These are phyloP conservation scores for Lipotes vexillifer DNA, from an alignment of 2,113 vertebrate genomes.

Conservation along the genomic window DNA sequence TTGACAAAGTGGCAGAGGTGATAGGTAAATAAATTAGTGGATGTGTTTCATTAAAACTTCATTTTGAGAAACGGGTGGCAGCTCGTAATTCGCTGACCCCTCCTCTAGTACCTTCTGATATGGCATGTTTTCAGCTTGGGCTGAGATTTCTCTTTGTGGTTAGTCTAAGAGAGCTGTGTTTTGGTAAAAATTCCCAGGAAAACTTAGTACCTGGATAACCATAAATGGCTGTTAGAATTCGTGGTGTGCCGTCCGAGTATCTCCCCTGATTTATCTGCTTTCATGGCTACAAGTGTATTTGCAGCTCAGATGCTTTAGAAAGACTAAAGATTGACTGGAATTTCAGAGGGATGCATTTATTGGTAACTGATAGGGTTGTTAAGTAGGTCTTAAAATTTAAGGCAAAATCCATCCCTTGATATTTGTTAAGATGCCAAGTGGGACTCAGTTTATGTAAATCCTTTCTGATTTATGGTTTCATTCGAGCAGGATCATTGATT, in stretches of 20 bases:
- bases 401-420: slow-evolving; percentile 23
- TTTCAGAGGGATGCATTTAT: slow-evolving; percentile 37
- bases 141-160: neutral
- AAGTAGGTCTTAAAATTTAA: slow-evolving; percentile 29
- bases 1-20: neutral
- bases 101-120: neutral
- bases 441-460: slow-evolving; percentile 48
- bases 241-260: neutral
- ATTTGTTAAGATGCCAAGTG: slow-evolving; percentile 28
- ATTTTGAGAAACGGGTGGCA: neutral
- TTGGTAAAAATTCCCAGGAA: neutral
- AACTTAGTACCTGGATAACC: neutral
- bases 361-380: neutral
- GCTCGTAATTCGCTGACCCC: neutral
- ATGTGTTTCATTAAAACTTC: neutral
- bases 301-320: slow-evolving; percentile 8
- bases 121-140: neutral
- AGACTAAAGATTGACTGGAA: neutral
- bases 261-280: neutral
- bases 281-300: neutral
- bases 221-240: neutral
- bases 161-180: neutral
- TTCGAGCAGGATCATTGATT: slow-evolving; percentile 39
- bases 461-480: slow-evolving; percentile 44
- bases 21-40: neutral